These are phyloP conservation scores for Menura novaehollandiae DNA, from an alignment of 2,113 vertebrate genomes.

Conservation along the genomic window DNA sequence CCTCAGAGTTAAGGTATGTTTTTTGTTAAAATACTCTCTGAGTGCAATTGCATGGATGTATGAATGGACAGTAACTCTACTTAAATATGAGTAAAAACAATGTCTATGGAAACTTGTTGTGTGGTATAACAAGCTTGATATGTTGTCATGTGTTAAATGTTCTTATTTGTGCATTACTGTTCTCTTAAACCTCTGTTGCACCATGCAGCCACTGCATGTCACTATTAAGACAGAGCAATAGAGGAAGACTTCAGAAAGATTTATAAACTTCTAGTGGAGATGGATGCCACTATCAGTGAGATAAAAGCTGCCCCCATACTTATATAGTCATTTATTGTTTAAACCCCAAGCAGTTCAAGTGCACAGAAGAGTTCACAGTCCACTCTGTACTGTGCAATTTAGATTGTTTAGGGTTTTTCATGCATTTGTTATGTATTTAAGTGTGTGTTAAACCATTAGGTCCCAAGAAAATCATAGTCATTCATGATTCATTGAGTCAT, in stretches of 20 bases:
- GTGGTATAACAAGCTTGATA: neutral
- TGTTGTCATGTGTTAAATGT: neutral
- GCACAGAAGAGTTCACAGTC: constrained; percentile 21
- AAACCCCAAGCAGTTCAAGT: constrained; percentile 4
- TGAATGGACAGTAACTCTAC: neutral
- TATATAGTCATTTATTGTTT: constrained; percentile 40
- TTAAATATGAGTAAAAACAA: neutral
- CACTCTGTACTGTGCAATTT: neutral
- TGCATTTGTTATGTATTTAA: constrained; percentile 63
- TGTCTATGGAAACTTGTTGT: neutral
- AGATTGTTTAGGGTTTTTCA: constrained; percentile 23
- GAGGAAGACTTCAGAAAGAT: constrained; percentile 9
- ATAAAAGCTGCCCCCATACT: neutral
- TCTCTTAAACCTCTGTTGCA: constrained; percentile 1
- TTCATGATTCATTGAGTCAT: constrained; percentile 73
- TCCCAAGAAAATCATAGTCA: constrained; percentile 62
- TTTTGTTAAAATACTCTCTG: neutral
- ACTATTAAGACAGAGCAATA: constrained; percentile 30
- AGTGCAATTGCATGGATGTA: neutral
- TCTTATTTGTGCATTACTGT: neutral
- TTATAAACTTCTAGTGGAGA: constrained; percentile 1
- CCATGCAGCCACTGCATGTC: constrained; percentile 8
- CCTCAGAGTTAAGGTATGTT: neutral
- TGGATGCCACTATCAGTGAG: neutral
- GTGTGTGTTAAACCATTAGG: constrained; percentile 63